These are phyloP conservation scores for Steromphala cineraria DNA, from an alignment of 2,888 invertebrate genomes.

Conservation along the genomic window DNA sequence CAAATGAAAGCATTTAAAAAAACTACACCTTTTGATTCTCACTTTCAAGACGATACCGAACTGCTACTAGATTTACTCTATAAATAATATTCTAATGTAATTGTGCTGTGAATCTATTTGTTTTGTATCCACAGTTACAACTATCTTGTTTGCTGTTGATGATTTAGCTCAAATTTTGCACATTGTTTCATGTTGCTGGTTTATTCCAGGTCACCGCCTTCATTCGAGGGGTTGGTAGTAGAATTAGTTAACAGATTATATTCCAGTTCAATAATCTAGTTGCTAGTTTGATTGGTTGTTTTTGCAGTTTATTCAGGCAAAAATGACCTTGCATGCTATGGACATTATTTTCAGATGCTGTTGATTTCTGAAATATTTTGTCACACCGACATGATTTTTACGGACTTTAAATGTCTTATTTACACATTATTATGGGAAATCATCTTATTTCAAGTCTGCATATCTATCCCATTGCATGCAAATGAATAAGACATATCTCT, in stretches of 20 bases:
- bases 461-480: too few relatives aligned
- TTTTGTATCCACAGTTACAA: too few relatives aligned
- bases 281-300: not conserved
- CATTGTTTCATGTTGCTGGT: not conserved
- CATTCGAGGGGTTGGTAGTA: slow-evolving; percentile 14
- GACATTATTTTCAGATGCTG: not conserved
- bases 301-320: too few relatives aligned
- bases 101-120: not conserved
- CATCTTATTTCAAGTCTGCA: too few relatives aligned
- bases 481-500: too few relatives aligned
- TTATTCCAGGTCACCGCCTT: slow-evolving; percentile 18
- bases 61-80: not conserved
- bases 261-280: not conserved
- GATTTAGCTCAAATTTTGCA: not conserved
- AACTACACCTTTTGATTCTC: too few relatives aligned
- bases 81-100: not conserved
- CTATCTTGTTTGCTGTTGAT: not conserved
- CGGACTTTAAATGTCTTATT: too few relatives aligned
- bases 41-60: not conserved
- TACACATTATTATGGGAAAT: too few relatives aligned
- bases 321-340: not conserved
- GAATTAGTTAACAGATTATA: not conserved
- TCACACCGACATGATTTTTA: too few relatives aligned
- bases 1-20: too few relatives aligned
- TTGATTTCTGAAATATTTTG: not conserved